Percentiles rank a stretch among this genome's conserved stretches.
Conservation (phyloP, 2,888 invertebrate species). For the Caenorhabditis parvicauda region DNA sequence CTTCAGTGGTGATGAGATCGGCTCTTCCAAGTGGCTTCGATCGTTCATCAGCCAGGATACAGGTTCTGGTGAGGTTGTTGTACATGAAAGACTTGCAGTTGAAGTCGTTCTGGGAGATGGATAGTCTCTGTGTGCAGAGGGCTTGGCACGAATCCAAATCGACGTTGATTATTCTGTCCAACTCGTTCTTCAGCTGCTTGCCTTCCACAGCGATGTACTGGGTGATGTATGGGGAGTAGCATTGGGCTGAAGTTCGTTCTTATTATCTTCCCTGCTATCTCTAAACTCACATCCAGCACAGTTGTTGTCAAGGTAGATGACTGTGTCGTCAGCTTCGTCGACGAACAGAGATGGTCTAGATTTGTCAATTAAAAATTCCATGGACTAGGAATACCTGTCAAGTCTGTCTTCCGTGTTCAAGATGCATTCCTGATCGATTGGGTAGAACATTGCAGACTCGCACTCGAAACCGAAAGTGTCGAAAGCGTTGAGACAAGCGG, state of each 20-base stretch:
- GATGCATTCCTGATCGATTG: constrained; percentile 61
- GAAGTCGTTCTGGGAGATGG: constrained; percentile 58
- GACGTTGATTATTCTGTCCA: constrained; percentile 56
- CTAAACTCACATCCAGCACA: constrained; percentile 60
- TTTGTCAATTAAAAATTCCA: constrained; percentile 1
- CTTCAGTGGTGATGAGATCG: constrained; percentile 45
- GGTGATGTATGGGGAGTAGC: constrained; percentile 61
- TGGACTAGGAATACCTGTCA: constrained; percentile 30
- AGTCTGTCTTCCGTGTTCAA: constrained; percentile 62
- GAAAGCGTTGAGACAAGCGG: constrained; percentile 59
- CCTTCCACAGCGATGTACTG: constrained; percentile 62
- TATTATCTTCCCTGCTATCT: too few relatives aligned
- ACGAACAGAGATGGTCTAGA: constrained; percentile 58
- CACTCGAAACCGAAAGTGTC: constrained; percentile 62
- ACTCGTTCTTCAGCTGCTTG: constrained; percentile 52
- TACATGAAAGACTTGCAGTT: constrained; percentile 63
- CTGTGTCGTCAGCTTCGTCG: constrained; percentile 60
- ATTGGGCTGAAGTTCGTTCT: constrained; percentile 57
- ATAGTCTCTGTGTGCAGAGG: constrained; percentile 59
- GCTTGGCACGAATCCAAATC: constrained; percentile 56
- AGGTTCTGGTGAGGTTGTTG: constrained; percentile 52
- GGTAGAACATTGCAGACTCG: constrained; percentile 62
- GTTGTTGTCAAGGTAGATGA: constrained; percentile 63
- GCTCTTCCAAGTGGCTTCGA: constrained; percentile 59
- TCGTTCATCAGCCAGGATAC: constrained; percentile 60